Evolutionary conservation across 1,140 invertebrate genomes (phyloP), one percentile per base, ranked within the genome.

Genomic region (Vanessa tameamea): DNA sequence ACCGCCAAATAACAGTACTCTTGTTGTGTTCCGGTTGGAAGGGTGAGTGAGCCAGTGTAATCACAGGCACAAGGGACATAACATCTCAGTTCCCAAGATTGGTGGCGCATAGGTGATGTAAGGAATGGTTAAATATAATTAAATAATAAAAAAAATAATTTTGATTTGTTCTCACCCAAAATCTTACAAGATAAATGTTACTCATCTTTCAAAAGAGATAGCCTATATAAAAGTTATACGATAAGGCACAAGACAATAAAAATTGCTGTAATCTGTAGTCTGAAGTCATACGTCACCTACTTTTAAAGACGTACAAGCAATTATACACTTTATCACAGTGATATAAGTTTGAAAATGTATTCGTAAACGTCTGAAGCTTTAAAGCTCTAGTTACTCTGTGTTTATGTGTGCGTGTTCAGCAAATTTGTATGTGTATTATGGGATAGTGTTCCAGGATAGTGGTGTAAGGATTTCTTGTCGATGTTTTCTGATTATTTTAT

Each of bases 351-450:
- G 15, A 76, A 61, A 67, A 63, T 79, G 16, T 0, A 26, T 47
- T 73, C 53, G 31, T 51, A 3, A 63, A 9, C 0, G 16, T 47
- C 2, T 66, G 73, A 69, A 85, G 80, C 82, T 83, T 43, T 79
- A 74, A 85, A 85, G 83, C 83, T 85, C 80, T 78, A 82, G 76
- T 81, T 83, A 73, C 68, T 20, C 13, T 0, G 64, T 47, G 31
- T 77, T 16, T 64, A 53, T 78, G 51, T 78, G 82, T 83, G 82
- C 78, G 81, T 47, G 83, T 77, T 74, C 64, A 76, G 73, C 67
- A 70, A 80, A 82, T 81, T 84, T 76, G 77, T 79, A 75, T 77
- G 69, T 82, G 80, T 82, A 74, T 78, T 83, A 83, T 80, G 77
- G 78, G 80, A 82, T 82, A 80, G 78, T 80, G 82, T 84, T 80